Percentiles rank a stretch among this genome's conserved stretches.
phyloP scores from a whole-genome alignment of 1,140 invertebrate species.

The Steinernema khuongi region DNA sequence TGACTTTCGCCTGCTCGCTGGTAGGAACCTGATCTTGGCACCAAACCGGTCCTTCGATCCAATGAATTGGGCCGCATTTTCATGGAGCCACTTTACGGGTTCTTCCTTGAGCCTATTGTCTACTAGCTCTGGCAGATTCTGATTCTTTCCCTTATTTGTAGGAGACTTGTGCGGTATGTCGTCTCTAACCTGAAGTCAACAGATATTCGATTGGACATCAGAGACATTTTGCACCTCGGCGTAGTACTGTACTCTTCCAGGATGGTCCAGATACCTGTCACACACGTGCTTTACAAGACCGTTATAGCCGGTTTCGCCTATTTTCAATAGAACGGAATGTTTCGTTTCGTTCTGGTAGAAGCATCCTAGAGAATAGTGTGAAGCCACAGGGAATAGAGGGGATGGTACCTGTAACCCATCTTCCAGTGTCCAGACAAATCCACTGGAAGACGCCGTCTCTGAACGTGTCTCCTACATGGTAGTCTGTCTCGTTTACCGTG shows the following conservation, averaged over 20 bases:
- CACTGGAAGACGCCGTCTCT: slow-evolving; percentile 55
- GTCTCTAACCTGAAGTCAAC: slow-evolving; percentile 42
- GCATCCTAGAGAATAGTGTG: slow-evolving; percentile 40
- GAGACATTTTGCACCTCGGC: slow-evolving; percentile 36
- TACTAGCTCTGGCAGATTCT: slow-evolving; percentile 49
- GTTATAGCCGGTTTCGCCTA: slow-evolving; percentile 50
- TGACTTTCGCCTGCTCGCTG: slow-evolving; percentile 28
- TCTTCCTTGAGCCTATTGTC: slow-evolving; percentile 45
- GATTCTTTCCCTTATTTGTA: slow-evolving; percentile 54
- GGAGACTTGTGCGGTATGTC: slow-evolving; percentile 52
- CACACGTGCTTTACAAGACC: slow-evolving; percentile 55
- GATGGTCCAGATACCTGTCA: slow-evolving; percentile 53
- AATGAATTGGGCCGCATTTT: slow-evolving; percentile 42
- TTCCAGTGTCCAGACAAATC: slow-evolving; percentile 55
- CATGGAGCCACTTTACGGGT: slow-evolving; percentile 47
- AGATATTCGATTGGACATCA: slow-evolving; percentile 5
- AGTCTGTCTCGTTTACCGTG: slow-evolving; percentile 36
- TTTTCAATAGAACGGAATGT: slow-evolving; percentile 44
- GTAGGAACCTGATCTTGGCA: slow-evolving; percentile 41
- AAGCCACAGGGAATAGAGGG: background rate
- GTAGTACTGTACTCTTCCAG: slow-evolving; percentile 56
- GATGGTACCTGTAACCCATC: slow-evolving; percentile 51
- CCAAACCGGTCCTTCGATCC: slow-evolving; percentile 28
- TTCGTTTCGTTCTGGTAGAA: slow-evolving; percentile 57
- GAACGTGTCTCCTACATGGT: slow-evolving; percentile 51